Evolutionary conservation across 2,888 invertebrate genomes (phyloP).

Genomic region (Nebria salina): DNA sequence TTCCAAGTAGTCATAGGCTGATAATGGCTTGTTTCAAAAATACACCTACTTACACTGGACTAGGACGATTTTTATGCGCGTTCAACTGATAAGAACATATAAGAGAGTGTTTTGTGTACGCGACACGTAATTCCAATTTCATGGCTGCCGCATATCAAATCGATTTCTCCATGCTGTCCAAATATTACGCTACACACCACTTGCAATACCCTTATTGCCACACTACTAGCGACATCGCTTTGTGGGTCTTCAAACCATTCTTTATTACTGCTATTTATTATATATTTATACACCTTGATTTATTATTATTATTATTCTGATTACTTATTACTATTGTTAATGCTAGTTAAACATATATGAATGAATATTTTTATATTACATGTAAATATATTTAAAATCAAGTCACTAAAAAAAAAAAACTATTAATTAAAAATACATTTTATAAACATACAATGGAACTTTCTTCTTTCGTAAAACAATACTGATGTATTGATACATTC

Average conservation of each 20-base stretch:
- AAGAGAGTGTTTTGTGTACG: slow-evolving; percentile 15
- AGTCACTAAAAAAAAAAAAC: no score
- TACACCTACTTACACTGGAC: neutral
- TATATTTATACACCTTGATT: no score
- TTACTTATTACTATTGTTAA: no score
- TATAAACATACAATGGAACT: no score
- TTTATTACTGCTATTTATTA: no score
- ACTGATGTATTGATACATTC: no score
- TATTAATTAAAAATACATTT: no score
- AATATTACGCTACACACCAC: neutral
- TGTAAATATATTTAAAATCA: no score
- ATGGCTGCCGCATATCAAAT: slow-evolving; percentile 41
- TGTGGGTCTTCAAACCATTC: neutral
- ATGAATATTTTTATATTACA: no score
- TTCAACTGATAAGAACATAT: neutral
- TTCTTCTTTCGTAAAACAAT: no score
- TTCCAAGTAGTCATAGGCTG: neutral
- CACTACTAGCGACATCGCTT: slow-evolving; percentile 7
- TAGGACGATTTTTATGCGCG: neutral
- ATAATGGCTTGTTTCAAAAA: neutral
- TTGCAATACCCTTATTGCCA: neutral
- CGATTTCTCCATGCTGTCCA: slow-evolving; percentile 23
- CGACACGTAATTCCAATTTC: slow-evolving; percentile 39
- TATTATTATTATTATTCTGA: no score
- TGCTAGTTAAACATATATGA: no score